Percentiles rank a stretch among this genome's conserved stretches.
phyloP scores from a whole-genome alignment of 2,797 vertebrate species.

The Pangasius larnaudii region DNA sequence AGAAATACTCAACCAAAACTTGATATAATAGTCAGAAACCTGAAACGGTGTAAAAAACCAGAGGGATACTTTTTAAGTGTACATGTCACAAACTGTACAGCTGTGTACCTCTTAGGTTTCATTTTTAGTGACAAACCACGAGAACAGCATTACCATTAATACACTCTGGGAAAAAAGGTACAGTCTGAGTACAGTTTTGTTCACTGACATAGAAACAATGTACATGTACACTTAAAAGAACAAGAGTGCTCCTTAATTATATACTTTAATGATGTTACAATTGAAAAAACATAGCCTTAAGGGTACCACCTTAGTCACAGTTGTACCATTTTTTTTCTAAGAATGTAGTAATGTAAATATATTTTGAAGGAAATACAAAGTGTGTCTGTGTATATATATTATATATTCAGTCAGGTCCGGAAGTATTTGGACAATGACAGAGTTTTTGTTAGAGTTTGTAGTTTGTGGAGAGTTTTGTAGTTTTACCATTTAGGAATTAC shows the following conservation, averaged over 20 bases:
- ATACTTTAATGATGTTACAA: neutral
- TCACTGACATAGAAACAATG: neutral
- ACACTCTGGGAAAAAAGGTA: neutral
- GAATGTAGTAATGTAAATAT: neutral
- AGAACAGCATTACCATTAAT: neutral
- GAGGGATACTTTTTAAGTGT: too few species aligned
- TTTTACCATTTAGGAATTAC: too few species aligned
- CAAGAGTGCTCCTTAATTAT: neutral
- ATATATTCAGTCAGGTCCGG: too few species aligned
- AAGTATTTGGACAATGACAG: too few species aligned
- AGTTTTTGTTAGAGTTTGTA: too few species aligned
- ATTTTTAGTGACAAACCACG: neutral
- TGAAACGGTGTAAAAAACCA: neutral
- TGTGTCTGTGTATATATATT: too few species aligned
- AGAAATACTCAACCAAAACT: neutral
- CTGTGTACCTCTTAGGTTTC: neutral
- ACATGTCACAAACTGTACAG: neutral
- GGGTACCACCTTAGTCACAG: neutral
- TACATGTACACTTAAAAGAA: neutral
- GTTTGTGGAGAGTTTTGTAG: too few species aligned
- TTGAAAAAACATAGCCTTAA: neutral
- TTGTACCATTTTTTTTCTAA: neutral
- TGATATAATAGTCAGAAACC: neutral
- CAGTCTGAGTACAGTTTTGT: neutral
- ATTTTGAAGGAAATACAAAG: neutral